Conservation (phyloP, 2,113 vertebrate genomes). For the Corythornis vintsioides region DNA sequence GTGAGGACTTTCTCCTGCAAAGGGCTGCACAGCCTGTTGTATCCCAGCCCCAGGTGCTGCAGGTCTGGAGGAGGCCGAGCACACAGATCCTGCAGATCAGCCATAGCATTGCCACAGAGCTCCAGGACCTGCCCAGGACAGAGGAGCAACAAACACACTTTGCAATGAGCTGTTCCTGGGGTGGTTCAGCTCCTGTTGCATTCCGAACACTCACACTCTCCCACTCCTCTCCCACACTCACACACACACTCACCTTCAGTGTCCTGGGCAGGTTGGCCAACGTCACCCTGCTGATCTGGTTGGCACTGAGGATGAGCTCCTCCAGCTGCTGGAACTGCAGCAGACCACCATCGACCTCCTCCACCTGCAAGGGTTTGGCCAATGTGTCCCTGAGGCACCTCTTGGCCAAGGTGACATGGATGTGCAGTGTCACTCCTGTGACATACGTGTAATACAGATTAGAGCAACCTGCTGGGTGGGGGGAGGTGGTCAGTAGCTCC, state of each 20-base stretch:
- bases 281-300: constrained; percentile 77
- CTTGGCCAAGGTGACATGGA: rapidly evolving
- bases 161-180: not conserved
- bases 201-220: not conserved
- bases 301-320: constrained; percentile 83
- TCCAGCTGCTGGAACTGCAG: constrained; percentile 82
- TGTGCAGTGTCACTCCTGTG: rapidly evolving
- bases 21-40: constrained; percentile 76
- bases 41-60: constrained; percentile 81
- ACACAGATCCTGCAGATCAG: constrained; percentile 74
- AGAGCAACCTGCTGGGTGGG: rapidly evolving
- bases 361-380: constrained; percentile 73
- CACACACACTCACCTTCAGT: constrained; percentile 72
- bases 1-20: constrained; percentile 71
- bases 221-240: too few relatives aligned
- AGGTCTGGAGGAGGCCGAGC: constrained; percentile 61
- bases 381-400: not conserved
- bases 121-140: constrained; percentile 80
- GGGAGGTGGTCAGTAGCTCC: not conserved
- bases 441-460: rapidly evolving
- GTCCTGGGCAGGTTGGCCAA: constrained; percentile 76
- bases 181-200: not conserved
- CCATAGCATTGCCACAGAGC: constrained; percentile 80
- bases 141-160: not conserved
- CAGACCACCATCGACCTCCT: constrained; percentile 76